phyloP scores from a whole-genome alignment of 2,888 invertebrate species.

The Luperina testacea region DNA sequence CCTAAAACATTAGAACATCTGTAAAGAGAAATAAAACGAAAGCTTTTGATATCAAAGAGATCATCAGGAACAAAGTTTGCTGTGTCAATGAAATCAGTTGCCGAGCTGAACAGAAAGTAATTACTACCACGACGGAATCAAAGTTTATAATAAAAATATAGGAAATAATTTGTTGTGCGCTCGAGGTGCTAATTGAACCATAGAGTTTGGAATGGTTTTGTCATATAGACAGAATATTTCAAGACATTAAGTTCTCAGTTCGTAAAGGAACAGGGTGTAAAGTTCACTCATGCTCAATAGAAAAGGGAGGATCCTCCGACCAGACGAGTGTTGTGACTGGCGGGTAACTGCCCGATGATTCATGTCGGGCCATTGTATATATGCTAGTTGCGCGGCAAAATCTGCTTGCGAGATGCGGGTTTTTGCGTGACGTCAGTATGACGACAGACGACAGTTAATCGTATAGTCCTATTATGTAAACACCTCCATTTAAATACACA shows the following conservation, averaged over 20 bases:
- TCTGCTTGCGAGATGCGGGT: no score
- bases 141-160: constrained; percentile 73
- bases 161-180: constrained; percentile 69
- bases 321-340: no score
- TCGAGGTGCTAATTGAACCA: constrained; percentile 61
- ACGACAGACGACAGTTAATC: no score
- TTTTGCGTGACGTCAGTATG: no score
- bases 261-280: no score
- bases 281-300: no score
- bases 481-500: no score
- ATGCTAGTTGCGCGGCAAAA: no score
- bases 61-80: constrained; percentile 39
- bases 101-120: constrained; percentile 62
- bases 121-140: constrained; percentile 67
- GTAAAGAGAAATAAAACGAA: constrained; percentile 26
- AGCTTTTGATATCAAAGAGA: constrained; percentile 40
- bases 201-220: constrained; percentile 45
- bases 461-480: no score
- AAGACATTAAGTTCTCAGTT: background rate
- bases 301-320: no score
- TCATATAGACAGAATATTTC: constrained; percentile 8
- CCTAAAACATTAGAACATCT: constrained; percentile 27
- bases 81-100: constrained; percentile 63
- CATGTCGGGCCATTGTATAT: no score
- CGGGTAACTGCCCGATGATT: no score